Evolutionary conservation across 2,888 invertebrate species (phyloP).

Genomic region (Rosalia funebris): DNA sequence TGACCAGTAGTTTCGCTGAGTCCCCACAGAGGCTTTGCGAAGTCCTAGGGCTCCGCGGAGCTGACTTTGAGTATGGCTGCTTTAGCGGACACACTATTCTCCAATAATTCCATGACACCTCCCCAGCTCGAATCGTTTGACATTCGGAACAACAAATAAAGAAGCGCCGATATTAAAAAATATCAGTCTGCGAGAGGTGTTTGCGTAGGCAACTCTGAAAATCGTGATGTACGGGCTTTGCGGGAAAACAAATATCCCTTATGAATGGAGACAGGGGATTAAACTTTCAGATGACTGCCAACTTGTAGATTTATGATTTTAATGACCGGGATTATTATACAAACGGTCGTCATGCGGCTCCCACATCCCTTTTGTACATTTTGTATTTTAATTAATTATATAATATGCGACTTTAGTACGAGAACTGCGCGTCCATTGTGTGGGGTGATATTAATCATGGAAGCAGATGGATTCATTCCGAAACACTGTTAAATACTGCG

Average conservation of each 20-base stretch:
- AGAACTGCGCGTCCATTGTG: not conserved
- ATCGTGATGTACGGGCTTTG: constrained; percentile 49
- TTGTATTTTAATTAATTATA: constrained; percentile 25
- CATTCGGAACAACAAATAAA: constrained; percentile 6
- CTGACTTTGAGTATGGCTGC: too few species aligned
- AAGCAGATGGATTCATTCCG: not conserved
- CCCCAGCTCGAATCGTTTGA: constrained; percentile 5
- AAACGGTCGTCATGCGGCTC: constrained; percentile 34
- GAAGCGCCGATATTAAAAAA: constrained; percentile 17
- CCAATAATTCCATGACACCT: too few species aligned
- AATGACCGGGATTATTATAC: constrained; percentile 51
- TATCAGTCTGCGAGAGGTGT: constrained; percentile 6
- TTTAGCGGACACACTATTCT: too few species aligned
- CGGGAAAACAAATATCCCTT: constrained; percentile 50
- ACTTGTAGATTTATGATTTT: constrained; percentile 56
- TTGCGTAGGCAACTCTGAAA: constrained; percentile 30
- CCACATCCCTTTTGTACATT: constrained; percentile 19
- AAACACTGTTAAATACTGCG: not conserved
- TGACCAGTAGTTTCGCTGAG: too few species aligned
- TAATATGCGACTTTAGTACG: constrained; percentile 12
- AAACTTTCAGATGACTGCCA: constrained; percentile 57
- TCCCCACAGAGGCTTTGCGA: too few species aligned
- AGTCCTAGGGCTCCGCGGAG: too few species aligned
- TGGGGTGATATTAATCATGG: not conserved
- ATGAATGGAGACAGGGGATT: constrained; percentile 57